Conservation (phyloP, 2,888 invertebrate genomes). For the Pogonocherus hispidulus region DNA sequence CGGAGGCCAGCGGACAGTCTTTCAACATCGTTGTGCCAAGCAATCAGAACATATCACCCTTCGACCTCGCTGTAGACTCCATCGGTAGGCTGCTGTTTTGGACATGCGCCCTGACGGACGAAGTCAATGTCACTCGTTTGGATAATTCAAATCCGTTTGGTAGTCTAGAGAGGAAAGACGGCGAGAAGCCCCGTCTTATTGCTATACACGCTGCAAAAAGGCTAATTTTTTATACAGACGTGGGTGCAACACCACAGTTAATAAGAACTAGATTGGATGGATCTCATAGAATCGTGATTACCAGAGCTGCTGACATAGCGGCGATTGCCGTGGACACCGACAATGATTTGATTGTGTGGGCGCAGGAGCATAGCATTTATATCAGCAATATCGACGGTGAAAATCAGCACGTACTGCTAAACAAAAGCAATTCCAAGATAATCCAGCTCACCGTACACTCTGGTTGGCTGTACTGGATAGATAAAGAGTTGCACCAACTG, state of each 20-base stretch:
- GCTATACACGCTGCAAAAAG: constrained; percentile 88
- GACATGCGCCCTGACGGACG: constrained; percentile 87
- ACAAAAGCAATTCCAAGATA: constrained; percentile 64
- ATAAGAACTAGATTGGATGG: constrained; percentile 85
- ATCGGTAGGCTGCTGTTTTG: constrained; percentile 89
- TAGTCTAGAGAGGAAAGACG: constrained; percentile 80
- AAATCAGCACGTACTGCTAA: constrained; percentile 72
- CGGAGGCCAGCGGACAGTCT: constrained; percentile 72
- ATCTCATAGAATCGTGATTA: constrained; percentile 77
- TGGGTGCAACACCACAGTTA: constrained; percentile 78
- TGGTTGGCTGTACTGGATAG: constrained; percentile 86
- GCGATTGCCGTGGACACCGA: constrained; percentile 86
- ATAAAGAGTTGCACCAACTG: constrained; percentile 77
- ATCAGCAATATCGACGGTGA: constrained; percentile 85
- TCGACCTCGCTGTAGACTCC: constrained; percentile 89
- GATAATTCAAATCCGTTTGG: constrained; percentile 76
- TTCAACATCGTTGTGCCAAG: constrained; percentile 70
- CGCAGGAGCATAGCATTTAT: constrained; percentile 85
- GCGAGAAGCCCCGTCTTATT: constrained; percentile 86
- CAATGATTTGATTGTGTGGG: constrained; percentile 86
- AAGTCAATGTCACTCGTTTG: constrained; percentile 89
- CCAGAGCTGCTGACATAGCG: constrained; percentile 78
- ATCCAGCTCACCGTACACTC: constrained; percentile 75
- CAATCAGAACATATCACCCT: constrained; percentile 76
- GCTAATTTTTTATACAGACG: constrained; percentile 85